Conservation (phyloP, 1,140 invertebrate genomes). For the Heterodera schachtii region DNA sequence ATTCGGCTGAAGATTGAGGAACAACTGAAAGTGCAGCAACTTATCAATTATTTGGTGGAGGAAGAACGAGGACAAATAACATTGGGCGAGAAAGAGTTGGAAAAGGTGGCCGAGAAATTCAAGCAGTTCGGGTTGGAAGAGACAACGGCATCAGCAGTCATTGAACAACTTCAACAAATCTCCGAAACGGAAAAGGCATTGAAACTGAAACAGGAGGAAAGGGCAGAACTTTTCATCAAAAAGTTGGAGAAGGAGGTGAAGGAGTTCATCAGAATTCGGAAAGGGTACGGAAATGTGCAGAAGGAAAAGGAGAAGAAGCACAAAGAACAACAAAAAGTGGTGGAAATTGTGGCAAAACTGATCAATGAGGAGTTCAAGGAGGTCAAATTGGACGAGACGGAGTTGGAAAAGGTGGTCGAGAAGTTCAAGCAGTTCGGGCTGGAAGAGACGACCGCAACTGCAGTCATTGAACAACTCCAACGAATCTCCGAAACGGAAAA, state of each 20-base stretch:
- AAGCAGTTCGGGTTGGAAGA: neutral
- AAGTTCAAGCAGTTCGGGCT: constrained; percentile 5
- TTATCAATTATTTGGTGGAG: neutral
- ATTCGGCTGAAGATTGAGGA: constrained; percentile 1
- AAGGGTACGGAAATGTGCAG: constrained; percentile 13
- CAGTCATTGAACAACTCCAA: neutral
- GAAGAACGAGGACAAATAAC: constrained; percentile 1
- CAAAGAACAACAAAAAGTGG: neutral
- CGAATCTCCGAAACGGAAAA: no score
- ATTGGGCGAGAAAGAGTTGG: neutral
- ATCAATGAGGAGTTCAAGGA: constrained; percentile 1
- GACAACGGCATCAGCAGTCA: no score
- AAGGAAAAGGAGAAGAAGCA: neutral
- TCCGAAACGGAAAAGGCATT: no score
- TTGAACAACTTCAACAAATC: no score
- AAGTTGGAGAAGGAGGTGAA: neutral
- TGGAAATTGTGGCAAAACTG: neutral
- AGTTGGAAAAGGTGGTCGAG: constrained; percentile 4
- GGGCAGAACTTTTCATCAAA: neutral
- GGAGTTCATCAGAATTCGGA: constrained; percentile 1
- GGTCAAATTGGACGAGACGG: neutral
- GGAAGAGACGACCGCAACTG: neutral
- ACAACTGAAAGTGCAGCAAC: neutral
- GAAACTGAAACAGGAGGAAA: no score
- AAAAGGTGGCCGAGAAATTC: constrained; percentile 5